phyloP scores from a whole-genome alignment of 1,140 invertebrate species.

The Samia ricini region DNA sequence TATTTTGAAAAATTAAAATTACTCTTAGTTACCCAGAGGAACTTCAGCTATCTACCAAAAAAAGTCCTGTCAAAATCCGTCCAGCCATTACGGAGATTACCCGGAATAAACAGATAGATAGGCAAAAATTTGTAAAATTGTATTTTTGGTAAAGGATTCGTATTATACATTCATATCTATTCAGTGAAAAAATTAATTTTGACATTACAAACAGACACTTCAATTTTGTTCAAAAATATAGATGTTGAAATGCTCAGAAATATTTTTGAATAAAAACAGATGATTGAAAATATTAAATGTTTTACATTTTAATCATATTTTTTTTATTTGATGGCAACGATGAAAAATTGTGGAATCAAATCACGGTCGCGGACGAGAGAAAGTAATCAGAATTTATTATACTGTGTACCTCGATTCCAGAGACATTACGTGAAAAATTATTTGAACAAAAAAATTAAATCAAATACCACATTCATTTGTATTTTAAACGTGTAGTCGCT shows the following conservation, averaged over 20 bases:
- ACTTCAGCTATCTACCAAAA: too few species aligned
- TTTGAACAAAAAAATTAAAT: constrained; percentile 34
- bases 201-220: too few species aligned
- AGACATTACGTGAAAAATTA: constrained; percentile 34
- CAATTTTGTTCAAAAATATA: too few species aligned
- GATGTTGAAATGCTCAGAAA: background rate
- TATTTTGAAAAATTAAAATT: too few species aligned
- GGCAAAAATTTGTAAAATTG: too few species aligned
- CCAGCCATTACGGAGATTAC: too few species aligned
- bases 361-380: constrained; percentile 70
- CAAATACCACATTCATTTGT: constrained; percentile 38
- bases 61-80: too few species aligned
- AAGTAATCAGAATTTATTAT: constrained; percentile 74
- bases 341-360: constrained; percentile 64
- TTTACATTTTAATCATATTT: constrained; percentile 59
- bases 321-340: constrained; percentile 37
- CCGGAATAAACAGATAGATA: too few species aligned
- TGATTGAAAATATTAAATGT: constrained; percentile 36
- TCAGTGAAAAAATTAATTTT: too few species aligned
- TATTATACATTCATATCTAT: too few species aligned
- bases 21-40: too few species aligned
- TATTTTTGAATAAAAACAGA: constrained; percentile 6
- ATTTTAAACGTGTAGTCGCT: constrained; percentile 16
- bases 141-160: too few species aligned
- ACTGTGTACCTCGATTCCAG: constrained; percentile 59